Percentiles rank a stretch among this genome's conserved stretches.
Conservation (phyloP, 2,797 vertebrate species). For the Hybognathus amarus region DNA sequence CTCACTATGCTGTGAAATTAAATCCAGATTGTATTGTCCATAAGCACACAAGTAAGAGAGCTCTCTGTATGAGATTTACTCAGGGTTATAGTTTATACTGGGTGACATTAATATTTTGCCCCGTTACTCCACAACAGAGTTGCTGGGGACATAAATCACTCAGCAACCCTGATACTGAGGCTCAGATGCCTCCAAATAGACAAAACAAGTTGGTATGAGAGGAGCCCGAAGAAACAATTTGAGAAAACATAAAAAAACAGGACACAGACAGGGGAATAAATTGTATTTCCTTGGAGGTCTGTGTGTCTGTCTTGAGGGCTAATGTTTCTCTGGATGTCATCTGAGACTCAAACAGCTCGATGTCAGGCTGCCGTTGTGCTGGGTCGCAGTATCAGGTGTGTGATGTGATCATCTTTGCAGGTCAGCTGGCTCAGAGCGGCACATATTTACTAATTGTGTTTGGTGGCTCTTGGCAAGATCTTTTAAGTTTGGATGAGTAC, state of each 20-base stretch:
- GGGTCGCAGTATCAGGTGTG: slow-evolving; percentile 40
- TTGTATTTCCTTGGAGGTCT: slow-evolving; percentile 35
- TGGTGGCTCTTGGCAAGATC: slow-evolving; percentile 45
- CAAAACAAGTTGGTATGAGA: slow-evolving; percentile 45
- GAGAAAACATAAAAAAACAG: background rate
- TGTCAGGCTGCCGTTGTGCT: background rate
- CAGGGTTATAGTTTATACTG: slow-evolving; percentile 53
- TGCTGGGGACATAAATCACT: slow-evolving; percentile 56
- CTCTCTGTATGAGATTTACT: slow-evolving; percentile 13
- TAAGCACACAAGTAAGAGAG: slow-evolving; percentile 5
- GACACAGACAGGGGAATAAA: background rate
- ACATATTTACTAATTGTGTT: slow-evolving; percentile 60
- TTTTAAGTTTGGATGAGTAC: slow-evolving; percentile 13
- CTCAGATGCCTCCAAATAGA: slow-evolving; percentile 53
- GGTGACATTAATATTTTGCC: slow-evolving; percentile 66
- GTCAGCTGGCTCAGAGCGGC: slow-evolving; percentile 8
- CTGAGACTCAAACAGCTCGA: slow-evolving; percentile 35
- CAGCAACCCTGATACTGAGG: slow-evolving; percentile 59
- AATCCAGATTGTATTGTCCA: slow-evolving; percentile 19
- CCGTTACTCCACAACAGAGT: slow-evolving; percentile 44
- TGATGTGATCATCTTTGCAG: slow-evolving; percentile 14
- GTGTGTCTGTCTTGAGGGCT: background rate
- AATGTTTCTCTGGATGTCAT: slow-evolving; percentile 32
- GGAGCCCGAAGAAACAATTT: background rate
- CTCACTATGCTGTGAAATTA: background rate